Evolutionary conservation across 1,140 invertebrate species (phyloP), one percentile per base, ranked within the genome.

Genomic region (Eriosoma lanigerum): DNA sequence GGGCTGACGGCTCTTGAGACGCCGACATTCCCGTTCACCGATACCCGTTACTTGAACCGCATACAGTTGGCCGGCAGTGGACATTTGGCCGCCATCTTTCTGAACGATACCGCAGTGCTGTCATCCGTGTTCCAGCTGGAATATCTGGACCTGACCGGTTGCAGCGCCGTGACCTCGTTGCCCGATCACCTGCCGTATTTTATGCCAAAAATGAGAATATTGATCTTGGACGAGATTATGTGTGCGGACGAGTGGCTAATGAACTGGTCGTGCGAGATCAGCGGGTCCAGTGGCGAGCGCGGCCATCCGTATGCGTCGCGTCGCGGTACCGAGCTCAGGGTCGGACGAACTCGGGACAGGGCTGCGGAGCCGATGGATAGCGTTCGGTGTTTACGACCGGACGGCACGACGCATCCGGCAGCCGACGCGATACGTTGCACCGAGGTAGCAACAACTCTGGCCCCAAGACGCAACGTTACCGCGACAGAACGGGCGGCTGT

Each of bases 191-290:
- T 68, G 13, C 24, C 66, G 9, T 56, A 81, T 9, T n/a, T 60
- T 5, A 58, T 81, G 64, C 64, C 64, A 12, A 68, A 72, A 24
- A 54, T 81, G 24, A 46, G n/a, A 38, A 60, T n/a, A 3, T 26
- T 81, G 0, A 44, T 38, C 2, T 12, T 48, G 17, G 46, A 46
- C 21, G 48, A 68, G 9, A 21, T 81, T 12, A 12, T 24, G 21
- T 73, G 66, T 32, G 4, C n/a, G 1, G n/a, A 19, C 26, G 38
- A 3, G 17, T 81, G 80, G 80, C 54, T 81, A 0, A 46, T 13
- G 12, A 66, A 81, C 15, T 81, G 62, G 80, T n/a, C 72, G 52
- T 70, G 75, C 24, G 56, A 78, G 8, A 78, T 78, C 19, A 19
- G 29, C 29, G 29, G 64, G 29, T 15, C 21, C 10, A 4, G 17